Evolutionary conservation across 2,113 vertebrate genomes (phyloP).

Genomic region (Columba livia): DNA sequence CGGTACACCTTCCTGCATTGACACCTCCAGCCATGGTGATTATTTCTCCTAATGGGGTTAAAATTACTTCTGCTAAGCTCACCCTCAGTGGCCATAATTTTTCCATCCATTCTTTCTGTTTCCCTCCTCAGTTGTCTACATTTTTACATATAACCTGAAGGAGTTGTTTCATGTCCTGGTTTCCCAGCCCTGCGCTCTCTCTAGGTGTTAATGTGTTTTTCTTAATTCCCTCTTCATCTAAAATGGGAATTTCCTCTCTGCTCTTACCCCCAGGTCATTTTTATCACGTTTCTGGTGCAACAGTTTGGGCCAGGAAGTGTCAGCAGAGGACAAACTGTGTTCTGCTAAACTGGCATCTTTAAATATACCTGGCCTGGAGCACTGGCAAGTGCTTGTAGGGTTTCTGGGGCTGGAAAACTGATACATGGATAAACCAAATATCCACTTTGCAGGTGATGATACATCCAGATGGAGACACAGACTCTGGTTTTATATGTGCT

Average conservation of each 20-base stretch:
- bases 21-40: neutral
- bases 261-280: neutral
- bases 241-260: neutral
- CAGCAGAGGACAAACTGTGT: neutral
- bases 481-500: neutral
- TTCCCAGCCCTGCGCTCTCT: neutral
- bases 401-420: neutral
- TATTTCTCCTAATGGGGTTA: neutral
- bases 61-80: neutral
- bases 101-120: neutral
- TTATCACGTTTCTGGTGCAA: neutral
- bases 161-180: neutral
- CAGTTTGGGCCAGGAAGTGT: neutral
- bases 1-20: neutral
- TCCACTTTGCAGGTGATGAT: neutral
- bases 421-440: accelerated
- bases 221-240: neutral
- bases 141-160: neutral
- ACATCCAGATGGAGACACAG: neutral
- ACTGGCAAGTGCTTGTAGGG: neutral
- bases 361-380: neutral
- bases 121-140: neutral
- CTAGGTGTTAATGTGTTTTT: neutral
- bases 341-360: neutral
- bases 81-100: neutral